Evolutionary conservation across 1,140 invertebrate species (phyloP).

Genomic region (Oryctes rhinoceros): DNA sequence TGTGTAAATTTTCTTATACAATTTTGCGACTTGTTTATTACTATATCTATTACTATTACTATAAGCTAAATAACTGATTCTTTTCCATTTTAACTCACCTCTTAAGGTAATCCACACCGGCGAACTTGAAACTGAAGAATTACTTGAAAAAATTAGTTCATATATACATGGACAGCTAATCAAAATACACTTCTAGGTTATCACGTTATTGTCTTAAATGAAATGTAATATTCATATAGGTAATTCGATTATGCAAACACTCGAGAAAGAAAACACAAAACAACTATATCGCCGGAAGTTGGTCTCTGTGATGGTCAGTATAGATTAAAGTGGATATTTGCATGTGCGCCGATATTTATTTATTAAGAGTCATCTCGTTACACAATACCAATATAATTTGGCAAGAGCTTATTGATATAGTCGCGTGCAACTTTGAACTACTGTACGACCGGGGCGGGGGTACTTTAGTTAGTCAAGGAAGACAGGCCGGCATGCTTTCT

Average conservation of each 20-base stretch:
- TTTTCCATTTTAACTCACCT: background rate
- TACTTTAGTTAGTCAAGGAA: background rate
- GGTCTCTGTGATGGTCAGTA: background rate
- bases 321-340: slow-evolving; percentile 16
- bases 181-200: slow-evolving; percentile 14
- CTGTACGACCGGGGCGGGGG: background rate
- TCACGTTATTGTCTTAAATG: slow-evolving; percentile 19
- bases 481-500: background rate
- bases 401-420: background rate
- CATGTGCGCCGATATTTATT: background rate
- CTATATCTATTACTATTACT: no score
- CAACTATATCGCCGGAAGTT: background rate
- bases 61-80: background rate
- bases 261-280: background rate
- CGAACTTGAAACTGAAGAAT: background rate
- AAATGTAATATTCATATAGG: slow-evolving; percentile 1
- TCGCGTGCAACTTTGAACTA: background rate
- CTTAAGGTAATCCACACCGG: background rate
- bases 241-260: background rate
- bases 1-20: no score
- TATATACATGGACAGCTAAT: background rate
- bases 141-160: background rate
- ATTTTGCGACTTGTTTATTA: no score
- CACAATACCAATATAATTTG: background rate
- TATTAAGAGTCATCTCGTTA: background rate